Base-by-base conservation (phyloP, 2,797 vertebrate genomes). In the Enteromius fasciolatus region DNA sequence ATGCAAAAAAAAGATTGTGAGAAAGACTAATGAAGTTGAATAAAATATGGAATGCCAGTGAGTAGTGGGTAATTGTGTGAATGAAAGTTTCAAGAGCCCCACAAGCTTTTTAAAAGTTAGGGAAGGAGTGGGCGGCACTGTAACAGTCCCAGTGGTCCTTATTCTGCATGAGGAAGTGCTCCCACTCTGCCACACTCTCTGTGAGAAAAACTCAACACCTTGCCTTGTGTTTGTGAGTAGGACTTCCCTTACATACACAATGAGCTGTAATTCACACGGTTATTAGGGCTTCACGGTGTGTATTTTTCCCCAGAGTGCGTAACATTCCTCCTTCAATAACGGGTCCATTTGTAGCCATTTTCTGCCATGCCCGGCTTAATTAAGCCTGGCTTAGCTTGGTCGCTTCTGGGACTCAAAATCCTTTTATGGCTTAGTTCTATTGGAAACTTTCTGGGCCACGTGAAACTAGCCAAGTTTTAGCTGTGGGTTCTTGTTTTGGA, bases 211-310 rank as follows among this genome's bases (percentile, higher is more conserved):
- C 88, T 92, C 90, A 91, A 90, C 77, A 86, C 80, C 80, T 76
- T 82, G 87, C 83, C 67, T 86, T 80, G 86, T 92, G 91, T 93
- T 93, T 91, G 89, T 90, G 84, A 86, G 87, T 67, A 72, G 67
- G 44, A 81, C 80, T 87, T 89, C 86, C 87, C 81, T 75, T 85
- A 83, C 73, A 87, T 90, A 89, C 90, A 93, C 91, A 93, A 94
- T 94, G 93, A 93, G 91, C 90, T 90, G 91, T 92, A 91, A 93
- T 93, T 93, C 90, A 94, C 92, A 91, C 92, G 75, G 72, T 89
- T 88, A 92, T 92, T 93, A 93, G 66, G 17, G 64, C 77, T 33
- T n/a, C 15, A 36, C 15, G 15, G 68, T 12, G 36, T 54, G 48
- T 67, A 25, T 84, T 80, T 80, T 54, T 80, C 77, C 83, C 70